A percentile compares a stretch with the other conserved stretches of the same genome.
These are phyloP conservation scores for Drosophila rellima DNA, from an alignment of 2,888 invertebrate genomes.

Conservation along the genomic window DNA sequence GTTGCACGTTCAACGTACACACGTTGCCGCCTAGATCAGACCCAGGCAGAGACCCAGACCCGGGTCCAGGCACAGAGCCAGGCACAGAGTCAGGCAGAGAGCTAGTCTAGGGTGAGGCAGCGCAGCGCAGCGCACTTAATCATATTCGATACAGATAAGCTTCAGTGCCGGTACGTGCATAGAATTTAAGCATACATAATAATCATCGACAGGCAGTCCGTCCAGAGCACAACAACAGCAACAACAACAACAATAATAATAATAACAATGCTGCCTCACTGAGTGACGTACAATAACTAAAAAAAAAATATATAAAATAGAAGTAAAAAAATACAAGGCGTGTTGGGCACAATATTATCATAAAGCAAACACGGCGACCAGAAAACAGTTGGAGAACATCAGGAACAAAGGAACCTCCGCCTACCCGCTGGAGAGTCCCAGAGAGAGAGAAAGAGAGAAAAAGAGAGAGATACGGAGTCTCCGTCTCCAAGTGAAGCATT, in stretches of 20 bases:
- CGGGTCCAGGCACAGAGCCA: not conserved
- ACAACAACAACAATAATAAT: constrained; percentile 30
- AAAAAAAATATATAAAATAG: constrained; percentile 5
- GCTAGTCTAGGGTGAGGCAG: constrained; percentile 65
- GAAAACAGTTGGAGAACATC: constrained; percentile 43
- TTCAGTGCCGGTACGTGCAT: constrained; percentile 79
- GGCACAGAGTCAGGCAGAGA: not conserved
- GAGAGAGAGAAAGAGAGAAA: not conserved
- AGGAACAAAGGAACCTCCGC: constrained; percentile 48
- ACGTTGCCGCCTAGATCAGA: constrained; percentile 44
- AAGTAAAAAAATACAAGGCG: constrained; percentile 37
- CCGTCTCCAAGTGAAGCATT: constrained; percentile 31
- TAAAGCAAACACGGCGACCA: constrained; percentile 66
- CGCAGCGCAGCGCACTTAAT: constrained; percentile 77
- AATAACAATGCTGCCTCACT: constrained; percentile 33
- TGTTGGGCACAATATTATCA: constrained; percentile 62
- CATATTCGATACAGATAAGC: constrained; percentile 82
- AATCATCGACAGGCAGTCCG: constrained; percentile 74
- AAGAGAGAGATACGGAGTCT: not conserved
- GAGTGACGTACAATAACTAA: constrained; percentile 53
- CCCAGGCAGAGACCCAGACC: not conserved
- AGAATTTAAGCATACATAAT: constrained; percentile 80
- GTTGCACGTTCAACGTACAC: constrained; percentile 67
- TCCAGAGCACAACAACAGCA: constrained; percentile 36
- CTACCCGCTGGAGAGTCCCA: not conserved